Evolutionary conservation across 2,113 vertebrate species (phyloP).

Genomic region (Sinocyclocheilus anophthalmus): DNA sequence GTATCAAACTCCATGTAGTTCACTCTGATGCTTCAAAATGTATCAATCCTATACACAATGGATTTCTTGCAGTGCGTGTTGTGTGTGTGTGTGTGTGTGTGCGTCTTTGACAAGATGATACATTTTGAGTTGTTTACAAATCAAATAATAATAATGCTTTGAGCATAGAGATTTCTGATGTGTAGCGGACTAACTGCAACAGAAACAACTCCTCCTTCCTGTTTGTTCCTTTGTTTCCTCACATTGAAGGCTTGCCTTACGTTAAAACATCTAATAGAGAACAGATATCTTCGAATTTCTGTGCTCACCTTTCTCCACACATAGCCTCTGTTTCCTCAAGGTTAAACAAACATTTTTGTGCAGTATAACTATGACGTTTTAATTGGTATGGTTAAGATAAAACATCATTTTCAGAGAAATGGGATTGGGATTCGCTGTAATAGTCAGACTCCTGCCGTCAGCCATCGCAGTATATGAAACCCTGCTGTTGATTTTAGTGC

Average conservation of each 20-base stretch:
- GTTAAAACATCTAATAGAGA: constrained; percentile 96
- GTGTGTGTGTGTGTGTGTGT: constrained; percentile 67
- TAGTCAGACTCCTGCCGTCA: neutral
- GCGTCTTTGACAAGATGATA: constrained; percentile 78
- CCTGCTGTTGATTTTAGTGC: constrained; percentile 4
- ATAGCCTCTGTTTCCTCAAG: constrained; percentile 25
- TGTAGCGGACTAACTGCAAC: constrained; percentile 84
- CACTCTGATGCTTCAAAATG: constrained; percentile 96
- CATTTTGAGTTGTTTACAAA: constrained; percentile 86
- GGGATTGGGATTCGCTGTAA: constrained; percentile 56
- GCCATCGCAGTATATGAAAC: neutral
- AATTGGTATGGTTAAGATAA: constrained; percentile 47
- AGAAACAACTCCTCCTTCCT: constrained; percentile 74
- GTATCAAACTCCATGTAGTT: constrained; percentile 85
- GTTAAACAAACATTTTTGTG: constrained; percentile 16
- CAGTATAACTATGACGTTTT: constrained; percentile 1
- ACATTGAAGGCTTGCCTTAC: constrained; percentile 85
- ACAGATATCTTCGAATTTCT: constrained; percentile 99
- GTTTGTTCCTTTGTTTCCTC: constrained; percentile 76
- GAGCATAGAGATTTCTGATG: constrained; percentile 84
- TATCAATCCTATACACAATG: constrained; percentile 80
- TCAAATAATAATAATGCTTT: constrained; percentile 83
- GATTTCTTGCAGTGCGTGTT: constrained; percentile 67
- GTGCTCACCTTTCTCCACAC: constrained; percentile 74
- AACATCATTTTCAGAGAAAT: constrained; percentile 62